Conservation (phyloP, 1,140 invertebrate genomes). For the Plodia interpunctella region DNA sequence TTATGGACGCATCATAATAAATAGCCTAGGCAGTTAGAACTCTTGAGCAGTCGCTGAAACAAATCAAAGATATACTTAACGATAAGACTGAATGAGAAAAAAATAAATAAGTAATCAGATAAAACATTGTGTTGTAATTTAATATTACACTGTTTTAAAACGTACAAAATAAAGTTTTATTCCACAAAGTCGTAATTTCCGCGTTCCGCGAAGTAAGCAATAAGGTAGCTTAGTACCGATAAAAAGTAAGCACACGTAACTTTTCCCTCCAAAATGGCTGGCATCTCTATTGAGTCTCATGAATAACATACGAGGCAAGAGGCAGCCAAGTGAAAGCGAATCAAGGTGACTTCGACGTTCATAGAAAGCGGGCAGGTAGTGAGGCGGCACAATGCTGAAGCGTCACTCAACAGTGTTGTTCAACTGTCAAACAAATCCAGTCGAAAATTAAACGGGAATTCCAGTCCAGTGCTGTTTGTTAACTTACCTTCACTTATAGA, state of each 20-base stretch:
- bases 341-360: conserved; percentile 11
- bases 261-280: conserved; percentile 2
- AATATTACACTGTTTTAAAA: background rate
- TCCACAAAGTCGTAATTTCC: background rate
- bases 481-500: too few relatives aligned
- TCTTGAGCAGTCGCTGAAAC: too few relatives aligned
- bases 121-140: too few relatives aligned
- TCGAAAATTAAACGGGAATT: background rate
- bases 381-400: background rate
- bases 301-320: conserved; percentile 14
- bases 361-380: background rate
- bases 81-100: too few relatives aligned
- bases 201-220: background rate
- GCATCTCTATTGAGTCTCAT: conserved; percentile 16
- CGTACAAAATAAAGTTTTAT: background rate
- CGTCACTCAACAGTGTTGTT: background rate
- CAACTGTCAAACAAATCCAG: background rate
- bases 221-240: conserved; percentile 8
- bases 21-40: too few relatives aligned
- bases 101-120: too few relatives aligned
- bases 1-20: too few relatives aligned
- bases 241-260: conserved; percentile 5
- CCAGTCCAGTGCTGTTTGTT: background rate
- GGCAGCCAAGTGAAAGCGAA: conserved; percentile 8
- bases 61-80: too few relatives aligned